A percentile compares a stretch with the other conserved stretches of the same genome.
These are phyloP conservation scores for Montipora capitata DNA, from an alignment of 92 coral and sea anemone species.

Conservation along the genomic window DNA sequence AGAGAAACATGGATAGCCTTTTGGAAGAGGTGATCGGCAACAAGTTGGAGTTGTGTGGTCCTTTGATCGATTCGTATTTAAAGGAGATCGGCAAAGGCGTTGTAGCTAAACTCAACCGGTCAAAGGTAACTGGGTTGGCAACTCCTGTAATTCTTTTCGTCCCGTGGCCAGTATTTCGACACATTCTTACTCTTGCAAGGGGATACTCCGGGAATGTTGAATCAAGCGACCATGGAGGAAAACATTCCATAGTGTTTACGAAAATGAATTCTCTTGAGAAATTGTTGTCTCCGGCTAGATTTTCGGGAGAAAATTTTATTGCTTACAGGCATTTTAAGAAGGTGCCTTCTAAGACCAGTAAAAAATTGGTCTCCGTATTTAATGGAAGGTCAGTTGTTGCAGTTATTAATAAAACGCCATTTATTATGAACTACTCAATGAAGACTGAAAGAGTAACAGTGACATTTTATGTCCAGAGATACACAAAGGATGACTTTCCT, in stretches of 20 bases:
- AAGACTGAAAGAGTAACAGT: constrained; percentile 32
- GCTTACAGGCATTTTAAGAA: constrained; percentile 68
- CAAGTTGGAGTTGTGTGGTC: constrained; percentile 75
- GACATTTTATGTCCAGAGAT: constrained; percentile 41
- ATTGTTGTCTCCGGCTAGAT: constrained; percentile 54
- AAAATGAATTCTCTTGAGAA: constrained; percentile 30
- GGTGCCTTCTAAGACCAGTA: constrained; percentile 46
- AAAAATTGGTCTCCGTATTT: constrained; percentile 36
- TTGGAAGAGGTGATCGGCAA: constrained; percentile 72
- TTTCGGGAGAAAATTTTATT: constrained; percentile 68
- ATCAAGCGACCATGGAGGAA: neutral
- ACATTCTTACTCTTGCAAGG: constrained; percentile 50
- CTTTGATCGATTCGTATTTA: constrained; percentile 75
- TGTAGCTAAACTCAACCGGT: constrained; percentile 34
- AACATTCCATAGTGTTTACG: constrained; percentile 9
- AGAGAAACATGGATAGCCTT: constrained; percentile 67
- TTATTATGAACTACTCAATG: constrained; percentile 34
- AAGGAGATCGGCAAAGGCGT: constrained; percentile 61
- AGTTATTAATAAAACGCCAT: constrained; percentile 33
- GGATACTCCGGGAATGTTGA: constrained; percentile 62
- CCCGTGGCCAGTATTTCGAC: constrained; percentile 72
- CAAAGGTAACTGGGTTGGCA: constrained; percentile 73
- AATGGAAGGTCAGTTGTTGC: constrained; percentile 47
- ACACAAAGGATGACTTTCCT: constrained; percentile 28
- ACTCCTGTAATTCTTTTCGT: constrained; percentile 51